Conservation (phyloP, 2,888 invertebrate species). For the Epinotia ramella region DNA sequence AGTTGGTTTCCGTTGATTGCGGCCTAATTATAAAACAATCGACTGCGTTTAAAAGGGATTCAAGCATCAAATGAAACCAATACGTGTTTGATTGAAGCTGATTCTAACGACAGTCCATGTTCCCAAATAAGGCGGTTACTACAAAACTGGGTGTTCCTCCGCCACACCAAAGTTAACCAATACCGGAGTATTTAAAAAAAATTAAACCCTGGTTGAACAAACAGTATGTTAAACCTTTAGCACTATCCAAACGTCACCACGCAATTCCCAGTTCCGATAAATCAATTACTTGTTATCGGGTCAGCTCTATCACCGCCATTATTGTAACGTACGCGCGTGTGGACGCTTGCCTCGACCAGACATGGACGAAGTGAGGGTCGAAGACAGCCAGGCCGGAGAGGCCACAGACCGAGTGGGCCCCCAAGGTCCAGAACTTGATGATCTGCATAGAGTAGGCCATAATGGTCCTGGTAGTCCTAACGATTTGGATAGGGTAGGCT, state of each 20-base stretch:
- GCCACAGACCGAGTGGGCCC: neutral
- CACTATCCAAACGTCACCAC: constrained; percentile 9
- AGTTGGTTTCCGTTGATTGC: neutral
- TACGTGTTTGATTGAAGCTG: neutral
- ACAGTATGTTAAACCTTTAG: neutral
- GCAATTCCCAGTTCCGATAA: constrained; percentile 2
- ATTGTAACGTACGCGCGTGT: constrained; percentile 1
- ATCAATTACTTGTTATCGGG: constrained; percentile 18
- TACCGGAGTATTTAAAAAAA: neutral
- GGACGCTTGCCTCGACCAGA: constrained; percentile 6
- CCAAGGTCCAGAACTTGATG: neutral
- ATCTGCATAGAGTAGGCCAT: neutral
- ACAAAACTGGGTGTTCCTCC: neutral
- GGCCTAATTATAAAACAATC: neutral
- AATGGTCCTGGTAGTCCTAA: neutral
- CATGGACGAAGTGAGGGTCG: constrained; percentile 30
- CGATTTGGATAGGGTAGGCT: neutral
- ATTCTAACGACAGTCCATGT: neutral
- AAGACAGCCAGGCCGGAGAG: neutral
- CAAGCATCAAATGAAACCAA: neutral
- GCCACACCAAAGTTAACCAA: neutral
- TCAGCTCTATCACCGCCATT: constrained; percentile 8
- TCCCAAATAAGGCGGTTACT: no score
- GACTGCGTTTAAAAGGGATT: neutral
- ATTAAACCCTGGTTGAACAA: neutral